Evolutionary conservation across 2,888 invertebrate species (phyloP).

Genomic region (Tuberolachnus salignus): DNA sequence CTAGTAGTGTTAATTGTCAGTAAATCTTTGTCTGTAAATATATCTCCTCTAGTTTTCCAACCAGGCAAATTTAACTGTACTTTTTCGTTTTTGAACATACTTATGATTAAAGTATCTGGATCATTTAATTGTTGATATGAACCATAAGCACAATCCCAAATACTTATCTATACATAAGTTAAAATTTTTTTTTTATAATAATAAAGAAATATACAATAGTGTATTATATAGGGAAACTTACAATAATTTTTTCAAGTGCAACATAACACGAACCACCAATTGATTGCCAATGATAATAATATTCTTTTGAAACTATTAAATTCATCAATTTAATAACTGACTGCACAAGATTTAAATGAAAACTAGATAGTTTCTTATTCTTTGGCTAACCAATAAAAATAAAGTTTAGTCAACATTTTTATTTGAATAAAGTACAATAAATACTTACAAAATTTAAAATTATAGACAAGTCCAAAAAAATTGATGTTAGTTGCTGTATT

Average conservation of each 20-base stretch:
- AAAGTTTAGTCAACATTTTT: background rate
- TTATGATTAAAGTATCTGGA: constrained; percentile 40
- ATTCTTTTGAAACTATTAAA: constrained; percentile 46
- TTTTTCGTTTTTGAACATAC: constrained; percentile 52
- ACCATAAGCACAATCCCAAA: constrained; percentile 52
- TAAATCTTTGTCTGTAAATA: constrained; percentile 46
- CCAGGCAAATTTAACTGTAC: constrained; percentile 52
- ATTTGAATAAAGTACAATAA: background rate
- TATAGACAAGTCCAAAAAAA: constrained; percentile 27
- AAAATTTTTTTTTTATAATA: background rate
- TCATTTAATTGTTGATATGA: constrained; percentile 51
- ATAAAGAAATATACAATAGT: background rate
- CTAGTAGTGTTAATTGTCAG: constrained; percentile 26
- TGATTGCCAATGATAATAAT: constrained; percentile 44
- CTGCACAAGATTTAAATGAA: constrained; percentile 43
- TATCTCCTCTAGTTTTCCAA: constrained; percentile 53
- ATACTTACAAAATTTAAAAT: constrained; percentile 51
- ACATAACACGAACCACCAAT: constrained; percentile 38
- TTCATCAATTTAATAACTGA: constrained; percentile 45
- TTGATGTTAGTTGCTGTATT: constrained; percentile 43
- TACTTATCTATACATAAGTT: constrained; percentile 28
- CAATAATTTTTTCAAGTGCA: constrained; percentile 45
- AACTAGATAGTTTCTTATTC: constrained; percentile 37
- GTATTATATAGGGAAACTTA: constrained; percentile 4
- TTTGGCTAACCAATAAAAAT: constrained; percentile 31